phyloP scores from a whole-genome alignment of 1,140 invertebrate genomes.

The Drosophila parabipectinata region DNA sequence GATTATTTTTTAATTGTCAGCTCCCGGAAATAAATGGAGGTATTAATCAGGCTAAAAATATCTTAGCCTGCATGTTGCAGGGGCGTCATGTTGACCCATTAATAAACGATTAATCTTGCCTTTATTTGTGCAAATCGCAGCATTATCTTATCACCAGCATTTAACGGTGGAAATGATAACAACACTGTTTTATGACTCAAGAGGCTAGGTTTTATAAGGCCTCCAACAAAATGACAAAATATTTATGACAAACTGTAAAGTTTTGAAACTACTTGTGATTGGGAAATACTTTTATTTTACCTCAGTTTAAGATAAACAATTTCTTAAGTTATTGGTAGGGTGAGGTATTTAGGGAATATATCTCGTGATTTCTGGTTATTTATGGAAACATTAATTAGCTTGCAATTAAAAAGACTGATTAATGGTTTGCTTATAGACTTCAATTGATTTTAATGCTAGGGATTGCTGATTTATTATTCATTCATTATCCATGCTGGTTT shows the following conservation, averaged over 20 bases:
- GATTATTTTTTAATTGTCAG: conserved; percentile 43
- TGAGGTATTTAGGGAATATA: neutral
- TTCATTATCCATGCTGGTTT: no score
- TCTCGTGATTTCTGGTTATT: neutral
- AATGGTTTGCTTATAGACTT: neutral
- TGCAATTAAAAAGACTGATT: neutral
- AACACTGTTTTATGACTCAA: neutral
- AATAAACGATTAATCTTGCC: conserved; percentile 27
- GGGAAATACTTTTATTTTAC: conserved; percentile 11
- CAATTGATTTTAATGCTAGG: neutral
- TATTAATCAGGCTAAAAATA: conserved; percentile 44
- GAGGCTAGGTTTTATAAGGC: neutral
- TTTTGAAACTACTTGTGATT: neutral
- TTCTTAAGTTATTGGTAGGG: neutral
- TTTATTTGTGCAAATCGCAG: conserved; percentile 22
- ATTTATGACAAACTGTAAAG: conserved; percentile 9
- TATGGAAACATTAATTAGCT: neutral
- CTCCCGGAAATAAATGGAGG: conserved; percentile 37
- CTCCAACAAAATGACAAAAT: neutral
- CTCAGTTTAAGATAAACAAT: neutral
- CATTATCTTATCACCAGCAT: conserved; percentile 40
- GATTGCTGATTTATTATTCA: neutral
- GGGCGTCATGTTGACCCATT: conserved; percentile 36
- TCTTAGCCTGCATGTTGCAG: conserved; percentile 21
- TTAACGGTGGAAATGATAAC: conserved; percentile 14